Evolutionary conservation across 2,797 vertebrate species (phyloP).

Genomic region (Gymnothorax javanicus): DNA sequence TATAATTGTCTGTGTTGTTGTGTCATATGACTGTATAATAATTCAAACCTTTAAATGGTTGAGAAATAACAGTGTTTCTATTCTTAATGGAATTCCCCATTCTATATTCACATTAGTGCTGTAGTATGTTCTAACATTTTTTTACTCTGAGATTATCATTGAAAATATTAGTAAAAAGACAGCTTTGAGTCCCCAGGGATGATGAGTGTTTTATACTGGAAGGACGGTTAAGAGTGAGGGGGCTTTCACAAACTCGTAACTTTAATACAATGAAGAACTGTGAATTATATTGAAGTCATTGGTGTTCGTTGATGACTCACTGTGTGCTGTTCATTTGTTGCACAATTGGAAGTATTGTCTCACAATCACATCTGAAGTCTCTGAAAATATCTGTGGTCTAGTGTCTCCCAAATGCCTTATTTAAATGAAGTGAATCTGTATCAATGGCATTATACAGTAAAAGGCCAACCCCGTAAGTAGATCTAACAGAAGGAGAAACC

Average conservation of each 20-base stretch:
- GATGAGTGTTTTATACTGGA: not conserved
- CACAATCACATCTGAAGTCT: not conserved
- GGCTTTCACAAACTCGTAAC: not conserved
- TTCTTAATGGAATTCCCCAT: not conserved
- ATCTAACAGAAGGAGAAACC: slow-evolving; percentile 33
- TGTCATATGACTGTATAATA: not conserved
- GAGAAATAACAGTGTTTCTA: not conserved
- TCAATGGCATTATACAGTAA: slow-evolving; percentile 30
- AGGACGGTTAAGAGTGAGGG: not conserved
- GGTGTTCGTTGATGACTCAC: not conserved
- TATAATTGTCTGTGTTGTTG: not conserved
- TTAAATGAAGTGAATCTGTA: slow-evolving; percentile 40
- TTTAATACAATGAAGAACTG: not conserved
- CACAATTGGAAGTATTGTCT: not conserved
- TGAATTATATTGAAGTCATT: not conserved
- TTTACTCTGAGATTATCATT: not conserved
- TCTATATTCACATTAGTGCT: not conserved
- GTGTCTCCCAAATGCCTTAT: slow-evolving; percentile 17
- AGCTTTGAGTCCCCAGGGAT: not conserved
- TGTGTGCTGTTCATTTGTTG: not conserved
- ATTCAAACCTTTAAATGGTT: not conserved
- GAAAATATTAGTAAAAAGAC: not conserved
- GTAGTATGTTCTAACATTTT: not conserved
- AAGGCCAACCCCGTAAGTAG: slow-evolving; percentile 32
- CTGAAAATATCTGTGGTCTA: not conserved